Evolutionary conservation across 1,140 invertebrate species (phyloP).

Genomic region (Rhyzopertha dominica): DNA sequence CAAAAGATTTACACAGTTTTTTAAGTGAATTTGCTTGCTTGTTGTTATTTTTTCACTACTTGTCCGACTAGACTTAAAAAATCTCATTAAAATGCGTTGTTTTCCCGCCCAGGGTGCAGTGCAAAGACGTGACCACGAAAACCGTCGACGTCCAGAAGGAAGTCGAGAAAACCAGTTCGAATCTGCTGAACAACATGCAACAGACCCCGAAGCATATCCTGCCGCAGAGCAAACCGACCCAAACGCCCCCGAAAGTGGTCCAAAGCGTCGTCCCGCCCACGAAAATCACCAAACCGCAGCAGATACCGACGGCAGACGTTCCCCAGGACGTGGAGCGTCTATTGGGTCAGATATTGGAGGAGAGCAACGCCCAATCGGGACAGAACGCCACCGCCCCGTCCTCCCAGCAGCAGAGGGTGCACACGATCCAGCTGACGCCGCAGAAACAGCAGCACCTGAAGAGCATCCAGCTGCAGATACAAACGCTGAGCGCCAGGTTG

Average conservation of each 20-base stretch:
- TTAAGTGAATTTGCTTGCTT: too few relatives aligned
- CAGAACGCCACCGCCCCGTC: constrained; percentile 26
- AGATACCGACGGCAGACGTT: constrained; percentile 25
- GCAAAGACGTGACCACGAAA: too few relatives aligned
- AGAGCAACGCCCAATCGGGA: constrained; percentile 35
- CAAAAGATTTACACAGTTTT: too few relatives aligned
- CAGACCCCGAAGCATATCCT: constrained; percentile 23
- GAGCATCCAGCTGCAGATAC: constrained; percentile 57
- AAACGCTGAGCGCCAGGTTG: constrained; percentile 50
- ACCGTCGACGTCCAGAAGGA: constrained; percentile 14
- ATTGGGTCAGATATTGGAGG: constrained; percentile 45
- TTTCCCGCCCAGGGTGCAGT: too few relatives aligned
- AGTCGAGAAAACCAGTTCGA: constrained; percentile 25
- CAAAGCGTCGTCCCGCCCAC: too few relatives aligned
- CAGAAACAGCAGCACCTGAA: constrained; percentile 57
- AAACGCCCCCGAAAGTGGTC: constrained; percentile 26
- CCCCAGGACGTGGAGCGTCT: constrained; percentile 47
- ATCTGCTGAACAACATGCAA: constrained; percentile 17
- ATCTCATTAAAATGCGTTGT: too few relatives aligned
- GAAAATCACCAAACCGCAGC: constrained; percentile 1
- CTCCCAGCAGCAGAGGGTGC: constrained; percentile 43
- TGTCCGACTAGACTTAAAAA: too few relatives aligned
- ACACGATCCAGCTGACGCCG: constrained; percentile 56
- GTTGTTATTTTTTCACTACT: too few relatives aligned
- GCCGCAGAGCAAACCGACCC: constrained; percentile 23